These are phyloP conservation scores for Pentalonia nigronervosa DNA, from an alignment of 1,140 invertebrate genomes.

Conservation along the genomic window DNA sequence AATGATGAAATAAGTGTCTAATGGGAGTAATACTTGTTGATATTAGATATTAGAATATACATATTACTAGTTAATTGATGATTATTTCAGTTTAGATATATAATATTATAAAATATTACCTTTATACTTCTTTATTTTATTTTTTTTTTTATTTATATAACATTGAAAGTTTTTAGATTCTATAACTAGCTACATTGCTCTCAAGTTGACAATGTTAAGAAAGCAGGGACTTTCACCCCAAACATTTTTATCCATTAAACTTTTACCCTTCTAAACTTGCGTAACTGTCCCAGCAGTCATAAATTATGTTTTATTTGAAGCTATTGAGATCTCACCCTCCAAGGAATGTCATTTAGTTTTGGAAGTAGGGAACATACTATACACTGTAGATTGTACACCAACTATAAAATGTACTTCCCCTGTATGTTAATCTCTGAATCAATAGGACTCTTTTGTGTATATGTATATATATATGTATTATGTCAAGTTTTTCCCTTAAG, in stretches of 20 bases:
- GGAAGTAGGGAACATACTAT: conserved; percentile 24
- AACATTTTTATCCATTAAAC: conserved; percentile 54
- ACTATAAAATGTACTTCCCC: conserved; percentile 43
- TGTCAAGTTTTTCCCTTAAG: neutral
- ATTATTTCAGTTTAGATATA: neutral
- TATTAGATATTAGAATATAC: neutral
- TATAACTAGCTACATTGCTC: neutral
- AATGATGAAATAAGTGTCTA: neutral
- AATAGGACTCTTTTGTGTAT: conserved; percentile 31
- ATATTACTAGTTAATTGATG: neutral
- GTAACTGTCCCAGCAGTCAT: conserved; percentile 34
- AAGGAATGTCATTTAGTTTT: conserved; percentile 51
- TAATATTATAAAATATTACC: neutral
- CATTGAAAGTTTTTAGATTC: neutral
- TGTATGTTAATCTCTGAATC: conserved; percentile 53
- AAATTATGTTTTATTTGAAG: conserved; percentile 57
- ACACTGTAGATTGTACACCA: neutral
- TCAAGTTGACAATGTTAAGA: conserved; percentile 40
- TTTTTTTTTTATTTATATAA: neutral
- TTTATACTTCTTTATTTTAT: neutral
- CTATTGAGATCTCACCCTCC: conserved; percentile 53
- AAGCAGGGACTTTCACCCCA: conserved; percentile 42
- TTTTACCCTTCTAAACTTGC: conserved; percentile 53
- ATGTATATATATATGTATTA: neutral
- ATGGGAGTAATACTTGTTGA: conserved; percentile 5